These are phyloP conservation scores for Metopia argyrocephala DNA, from an alignment of 2,888 invertebrate species.

Conservation along the genomic window DNA sequence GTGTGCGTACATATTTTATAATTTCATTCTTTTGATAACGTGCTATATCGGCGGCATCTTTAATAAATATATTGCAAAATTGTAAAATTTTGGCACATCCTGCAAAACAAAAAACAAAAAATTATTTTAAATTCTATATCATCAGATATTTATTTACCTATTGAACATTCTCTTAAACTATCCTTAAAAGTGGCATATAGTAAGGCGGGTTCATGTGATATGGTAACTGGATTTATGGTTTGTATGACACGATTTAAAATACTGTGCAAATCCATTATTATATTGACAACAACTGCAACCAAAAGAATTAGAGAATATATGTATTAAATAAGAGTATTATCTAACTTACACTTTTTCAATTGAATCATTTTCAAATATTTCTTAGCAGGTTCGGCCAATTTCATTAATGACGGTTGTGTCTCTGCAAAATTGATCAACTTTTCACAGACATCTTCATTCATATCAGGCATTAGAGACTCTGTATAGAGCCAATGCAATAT, in stretches of 20 bases:
- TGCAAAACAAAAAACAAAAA: constrained; percentile 64
- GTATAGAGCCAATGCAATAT: constrained; percentile 83
- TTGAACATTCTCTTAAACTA: constrained; percentile 82
- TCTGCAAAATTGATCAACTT: constrained; percentile 80
- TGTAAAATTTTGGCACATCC: constrained; percentile 81
- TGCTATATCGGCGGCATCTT: constrained; percentile 82
- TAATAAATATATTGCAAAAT: constrained; percentile 83
- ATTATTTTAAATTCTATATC: not conserved
- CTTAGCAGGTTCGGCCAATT: constrained; percentile 81
- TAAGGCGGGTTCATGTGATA: constrained; percentile 80
- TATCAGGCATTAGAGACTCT: constrained; percentile 82
- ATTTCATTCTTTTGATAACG: constrained; percentile 84
- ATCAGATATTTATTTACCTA: constrained; percentile 79
- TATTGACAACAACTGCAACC: constrained; percentile 81
- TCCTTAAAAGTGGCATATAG: constrained; percentile 83
- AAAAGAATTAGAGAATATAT: constrained; percentile 1
- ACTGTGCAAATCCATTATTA: constrained; percentile 83
- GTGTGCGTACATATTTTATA: constrained; percentile 83
- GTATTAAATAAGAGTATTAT: not conserved
- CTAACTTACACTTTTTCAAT: constrained; percentile 82
- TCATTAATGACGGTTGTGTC: constrained; percentile 80
- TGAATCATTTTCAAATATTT: constrained; percentile 82
- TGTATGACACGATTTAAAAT: constrained; percentile 82
- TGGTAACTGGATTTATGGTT: constrained; percentile 79
- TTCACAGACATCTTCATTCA: constrained; percentile 81